Evolutionary conservation across 1,140 invertebrate genomes (phyloP), one percentile per base, ranked within the genome.

Genomic region (Aphidius gifuensis): DNA sequence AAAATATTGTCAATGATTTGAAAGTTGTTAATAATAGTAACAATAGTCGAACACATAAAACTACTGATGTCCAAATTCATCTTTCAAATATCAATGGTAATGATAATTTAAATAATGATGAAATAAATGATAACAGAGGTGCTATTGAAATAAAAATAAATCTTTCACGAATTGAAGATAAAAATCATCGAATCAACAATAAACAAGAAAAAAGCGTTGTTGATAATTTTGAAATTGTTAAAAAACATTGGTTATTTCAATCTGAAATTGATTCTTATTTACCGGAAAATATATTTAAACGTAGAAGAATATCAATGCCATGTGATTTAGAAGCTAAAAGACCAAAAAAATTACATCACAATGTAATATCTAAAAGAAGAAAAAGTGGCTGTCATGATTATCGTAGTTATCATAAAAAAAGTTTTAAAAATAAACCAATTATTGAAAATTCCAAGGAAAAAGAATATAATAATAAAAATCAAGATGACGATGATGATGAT

Each of bases 61-160:
- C 73, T 9, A 67, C 71, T 2, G 76, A 78, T 6, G 71, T 78
- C 38, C 72, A 75, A 23, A 76, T 80, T 58, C 71, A 80, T 45
- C 64, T 80, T 5, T 63, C 68, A 0, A 77, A 79, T 38, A 71
- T 78, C 0, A 72, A 70, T 9, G 71, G 40, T 65, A 72, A 40
- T 66, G 73, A 50, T 66, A 65, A 64, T 9, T 64, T 60, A 5
- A 59, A 66, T 44, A 9, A 69, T 1, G 68, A 58, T 16, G 60
- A 69, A 39, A 8, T 16, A 66, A 0, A 46, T 73, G 6, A 16
- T 16, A 16, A 16, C 16, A 16, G 16, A 16, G 77, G 78, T 21
- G 73, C 68, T 0, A 77, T 79, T 11, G 78, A 80, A 50, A 79
- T 80, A 9, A 75, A 79, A 45, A 79, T 79, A 38, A 79, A 79